phyloP scores from a whole-genome alignment of 2,113 vertebrate genomes.

The Macroglossus sobrinus region DNA sequence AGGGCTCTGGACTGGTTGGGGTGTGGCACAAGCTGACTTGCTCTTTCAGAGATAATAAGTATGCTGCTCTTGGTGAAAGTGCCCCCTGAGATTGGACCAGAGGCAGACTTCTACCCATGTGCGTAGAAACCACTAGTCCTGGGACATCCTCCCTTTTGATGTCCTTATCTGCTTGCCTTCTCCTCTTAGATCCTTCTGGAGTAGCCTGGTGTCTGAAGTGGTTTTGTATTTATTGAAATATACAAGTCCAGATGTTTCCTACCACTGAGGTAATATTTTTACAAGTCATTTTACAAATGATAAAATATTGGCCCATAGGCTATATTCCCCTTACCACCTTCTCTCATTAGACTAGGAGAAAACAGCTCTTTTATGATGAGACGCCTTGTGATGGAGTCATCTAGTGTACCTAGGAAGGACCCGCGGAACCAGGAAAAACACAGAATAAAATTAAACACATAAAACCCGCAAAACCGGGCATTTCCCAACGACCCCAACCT shows the following conservation, averaged over 20 bases:
- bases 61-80: not conserved
- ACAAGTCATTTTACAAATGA: slow-evolving; percentile 42
- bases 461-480: slow-evolving; percentile 81
- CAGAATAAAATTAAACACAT: slow-evolving; percentile 75
- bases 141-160: not conserved
- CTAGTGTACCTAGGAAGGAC: slow-evolving; percentile 50
- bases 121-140: not conserved
- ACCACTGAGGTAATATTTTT: slow-evolving; percentile 42
- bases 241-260: not conserved
- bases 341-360: not conserved
- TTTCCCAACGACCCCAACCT: slow-evolving; percentile 74
- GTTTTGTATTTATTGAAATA: slow-evolving; percentile 25
- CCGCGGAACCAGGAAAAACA: slow-evolving; percentile 62
- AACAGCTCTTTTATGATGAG: slow-evolving; percentile 75
- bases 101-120: not conserved
- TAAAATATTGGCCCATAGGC: not conserved
- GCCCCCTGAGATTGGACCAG: not conserved
- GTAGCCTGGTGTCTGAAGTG: slow-evolving; percentile 29
- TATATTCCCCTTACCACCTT: not conserved
- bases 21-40: not conserved
- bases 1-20: not conserved
- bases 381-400: slow-evolving; percentile 38
- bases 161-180: not conserved
- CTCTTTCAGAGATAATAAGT: not conserved
- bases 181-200: not conserved